A percentile compares a stretch with the other conserved stretches of the same genome.
Conservation (phyloP, 2,113 vertebrate species). For the Ptychochromis oligacanthus region DNA sequence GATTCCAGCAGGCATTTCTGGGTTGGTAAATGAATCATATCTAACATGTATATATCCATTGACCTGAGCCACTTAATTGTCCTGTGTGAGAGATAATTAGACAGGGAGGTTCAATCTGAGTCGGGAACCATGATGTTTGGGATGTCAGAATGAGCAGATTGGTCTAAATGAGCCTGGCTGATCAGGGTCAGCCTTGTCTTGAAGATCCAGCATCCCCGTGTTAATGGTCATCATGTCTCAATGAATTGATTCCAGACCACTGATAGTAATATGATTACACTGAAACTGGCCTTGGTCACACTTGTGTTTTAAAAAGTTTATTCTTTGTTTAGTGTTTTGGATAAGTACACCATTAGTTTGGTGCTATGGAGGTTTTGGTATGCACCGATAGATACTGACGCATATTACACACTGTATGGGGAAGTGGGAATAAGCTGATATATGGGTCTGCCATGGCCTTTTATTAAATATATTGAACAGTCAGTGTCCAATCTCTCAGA, state of each 20-base stretch:
- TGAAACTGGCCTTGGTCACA: not conserved
- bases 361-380: not conserved
- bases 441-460: not conserved
- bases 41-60: constrained; percentile 44
- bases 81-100: constrained; percentile 32
- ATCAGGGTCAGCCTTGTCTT: constrained; percentile 47
- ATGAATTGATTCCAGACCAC: constrained; percentile 8
- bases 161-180: constrained; percentile 11
- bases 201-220: not conserved
- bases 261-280: not conserved
- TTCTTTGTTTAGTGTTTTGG: not conserved
- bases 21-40: constrained; percentile 57
- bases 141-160: constrained; percentile 36
- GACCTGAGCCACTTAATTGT: constrained; percentile 47
- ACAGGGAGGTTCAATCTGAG: constrained; percentile 16
- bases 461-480: not conserved
- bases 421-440: not conserved
- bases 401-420: not conserved
- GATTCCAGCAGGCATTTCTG: constrained; percentile 59
- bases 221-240: constrained; percentile 17
- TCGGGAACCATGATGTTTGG: constrained; percentile 3
- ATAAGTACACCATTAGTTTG: not conserved
- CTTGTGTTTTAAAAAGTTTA: not conserved
- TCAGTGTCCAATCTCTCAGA: not conserved
- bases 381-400: not conserved